Evolutionary conservation across 1,140 invertebrate genomes (phyloP).

Genomic region (Dendroctonus valens): DNA sequence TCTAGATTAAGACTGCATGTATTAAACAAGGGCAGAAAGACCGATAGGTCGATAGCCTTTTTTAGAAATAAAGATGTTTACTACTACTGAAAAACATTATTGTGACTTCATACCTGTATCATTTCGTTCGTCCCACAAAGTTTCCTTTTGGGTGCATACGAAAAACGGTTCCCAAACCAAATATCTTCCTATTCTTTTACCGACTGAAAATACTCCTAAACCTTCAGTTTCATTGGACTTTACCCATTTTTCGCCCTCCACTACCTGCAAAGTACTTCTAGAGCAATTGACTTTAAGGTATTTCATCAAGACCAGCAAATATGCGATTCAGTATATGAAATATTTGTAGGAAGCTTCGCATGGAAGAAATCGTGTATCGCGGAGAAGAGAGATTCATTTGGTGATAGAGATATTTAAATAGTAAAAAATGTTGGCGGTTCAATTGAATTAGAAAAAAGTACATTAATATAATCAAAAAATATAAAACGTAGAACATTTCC

Average conservation of each 20-base stretch:
- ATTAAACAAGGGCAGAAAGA: no score
- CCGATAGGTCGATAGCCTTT: no score
- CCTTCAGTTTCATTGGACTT: slow-evolving; percentile 32
- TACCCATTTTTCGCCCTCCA: slow-evolving; percentile 43
- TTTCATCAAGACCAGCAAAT: background rate
- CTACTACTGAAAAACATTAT: no score
- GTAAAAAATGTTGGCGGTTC: no score
- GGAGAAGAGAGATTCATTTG: no score
- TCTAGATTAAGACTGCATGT: no score
- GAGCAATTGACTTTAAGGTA: no score
- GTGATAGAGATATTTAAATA: no score
- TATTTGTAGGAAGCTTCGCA: background rate
- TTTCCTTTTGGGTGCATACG: slow-evolving; percentile 60
- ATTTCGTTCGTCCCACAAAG: slow-evolving; percentile 63
- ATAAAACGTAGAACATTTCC: background rate
- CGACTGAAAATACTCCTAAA: slow-evolving; percentile 42
- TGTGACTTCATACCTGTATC: slow-evolving; percentile 53
- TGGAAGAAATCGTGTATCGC: background rate
- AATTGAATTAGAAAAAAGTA: no score
- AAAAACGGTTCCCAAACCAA: slow-evolving; percentile 62
- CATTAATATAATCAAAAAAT: background rate
- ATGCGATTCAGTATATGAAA: no score
- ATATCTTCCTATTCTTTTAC: slow-evolving; percentile 49
- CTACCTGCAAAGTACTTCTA: slow-evolving; percentile 14
- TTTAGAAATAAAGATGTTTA: no score